Evolutionary conservation across 2,797 vertebrate genomes (phyloP).

Genomic region (Botia kubotai): DNA sequence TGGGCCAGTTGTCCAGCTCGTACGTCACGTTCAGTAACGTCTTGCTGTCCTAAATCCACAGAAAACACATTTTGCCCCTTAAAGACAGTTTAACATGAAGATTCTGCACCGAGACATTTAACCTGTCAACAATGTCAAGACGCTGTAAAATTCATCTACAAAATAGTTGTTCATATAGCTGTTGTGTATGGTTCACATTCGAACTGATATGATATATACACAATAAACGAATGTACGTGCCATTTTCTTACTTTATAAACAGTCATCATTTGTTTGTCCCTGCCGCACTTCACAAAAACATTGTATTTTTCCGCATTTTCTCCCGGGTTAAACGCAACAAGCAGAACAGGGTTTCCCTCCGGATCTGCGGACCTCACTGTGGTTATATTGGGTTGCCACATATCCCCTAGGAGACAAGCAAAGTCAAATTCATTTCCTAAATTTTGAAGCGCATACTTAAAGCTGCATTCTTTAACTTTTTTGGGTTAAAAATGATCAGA

Average conservation of each 20-base stretch:
- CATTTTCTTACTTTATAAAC: slow-evolving; percentile 33
- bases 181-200: not conserved
- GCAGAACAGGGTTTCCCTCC: slow-evolving; percentile 38
- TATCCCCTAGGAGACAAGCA: slow-evolving; percentile 64
- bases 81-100: not conserved
- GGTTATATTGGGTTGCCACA: slow-evolving; percentile 73
- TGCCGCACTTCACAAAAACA: slow-evolving; percentile 44
- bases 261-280: not conserved
- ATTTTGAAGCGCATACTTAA: not conserved
- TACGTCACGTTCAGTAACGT: slow-evolving; percentile 60
- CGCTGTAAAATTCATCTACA: not conserved
- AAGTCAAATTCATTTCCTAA: not conserved
- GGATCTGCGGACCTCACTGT: slow-evolving; percentile 13
- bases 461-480: too few relatives aligned
- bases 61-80: not conserved
- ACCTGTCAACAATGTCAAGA: not conserved
- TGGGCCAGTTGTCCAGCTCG: slow-evolving; percentile 64
- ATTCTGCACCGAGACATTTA: not conserved
- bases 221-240: too few relatives aligned
- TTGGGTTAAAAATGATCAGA: too few relatives aligned
- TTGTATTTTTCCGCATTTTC: slow-evolving; percentile 46
- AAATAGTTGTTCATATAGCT: too few relatives aligned
- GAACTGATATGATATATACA: too few relatives aligned
- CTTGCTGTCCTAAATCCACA: slow-evolving; percentile 55
- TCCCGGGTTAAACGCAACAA: slow-evolving; percentile 66